Evolutionary conservation across 1,140 invertebrate genomes (phyloP).

Genomic region (Drosophila malerkotliana): DNA sequence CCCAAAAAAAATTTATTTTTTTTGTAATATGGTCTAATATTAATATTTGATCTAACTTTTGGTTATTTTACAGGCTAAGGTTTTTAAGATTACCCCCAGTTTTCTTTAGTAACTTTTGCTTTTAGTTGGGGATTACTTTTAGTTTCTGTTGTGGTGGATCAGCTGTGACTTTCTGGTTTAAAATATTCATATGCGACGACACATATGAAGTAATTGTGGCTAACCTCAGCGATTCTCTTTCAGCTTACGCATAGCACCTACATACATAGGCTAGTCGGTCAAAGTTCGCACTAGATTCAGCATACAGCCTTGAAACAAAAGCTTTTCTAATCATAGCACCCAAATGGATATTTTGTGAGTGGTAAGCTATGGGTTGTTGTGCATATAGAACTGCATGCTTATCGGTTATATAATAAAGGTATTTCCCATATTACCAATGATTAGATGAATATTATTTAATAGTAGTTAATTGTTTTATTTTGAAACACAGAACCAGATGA

Average conservation of each 20-base stretch:
- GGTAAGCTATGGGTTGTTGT: conserved; percentile 16
- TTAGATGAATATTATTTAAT: conserved; percentile 5
- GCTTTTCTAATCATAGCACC: conserved; percentile 22
- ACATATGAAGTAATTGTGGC: conserved; percentile 11
- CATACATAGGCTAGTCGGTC: conserved; percentile 31
- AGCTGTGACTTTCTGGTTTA: conserved; percentile 6
- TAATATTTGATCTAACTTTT: neutral
- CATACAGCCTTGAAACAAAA: conserved; percentile 10
- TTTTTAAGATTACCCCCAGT: too few relatives aligned
- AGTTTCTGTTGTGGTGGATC: conserved; percentile 16
- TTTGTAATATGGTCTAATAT: neutral
- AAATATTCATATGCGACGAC: conserved; percentile 14
- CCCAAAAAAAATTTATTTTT: neutral
- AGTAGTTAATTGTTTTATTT: neutral
- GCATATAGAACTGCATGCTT: conserved; percentile 6
- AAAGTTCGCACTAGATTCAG: conserved; percentile 16
- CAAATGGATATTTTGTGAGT: conserved; percentile 49
- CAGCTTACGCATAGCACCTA: conserved; percentile 41
- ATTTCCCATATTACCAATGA: neutral
- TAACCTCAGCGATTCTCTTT: conserved; percentile 51
- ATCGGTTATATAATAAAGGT: neutral
- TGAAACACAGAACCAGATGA: neutral
- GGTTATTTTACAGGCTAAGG: neutral
- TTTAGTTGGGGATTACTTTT: conserved; percentile 2
- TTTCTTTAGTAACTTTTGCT: conserved; percentile 1